Base-by-base conservation (phyloP, 2,888 invertebrate species). In the Tolmerus cingulatus region DNA sequence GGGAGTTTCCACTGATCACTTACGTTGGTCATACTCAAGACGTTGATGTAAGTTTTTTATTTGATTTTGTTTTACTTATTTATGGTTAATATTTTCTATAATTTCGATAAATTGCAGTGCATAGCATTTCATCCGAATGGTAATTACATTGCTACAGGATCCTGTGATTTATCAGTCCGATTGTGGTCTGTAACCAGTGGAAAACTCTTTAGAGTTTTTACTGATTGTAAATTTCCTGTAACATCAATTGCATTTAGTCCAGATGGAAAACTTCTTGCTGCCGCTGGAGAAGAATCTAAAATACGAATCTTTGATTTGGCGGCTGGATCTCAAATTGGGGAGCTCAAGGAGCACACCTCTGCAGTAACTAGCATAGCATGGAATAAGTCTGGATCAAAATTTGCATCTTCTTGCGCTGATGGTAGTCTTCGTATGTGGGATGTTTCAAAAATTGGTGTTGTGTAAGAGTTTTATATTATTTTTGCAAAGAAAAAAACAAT, bases 51-150 rank as follows among this genome's bases (percentile, higher is more conserved):
- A 93, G 94, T 93, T 66, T 57, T 66, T 37, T n/a, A n/a, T n/a
- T 43, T 14, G 1, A 14, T 46, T 14, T 46, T 14, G 30, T 30
- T 46, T 46, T 40, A 7, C 43, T 40, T 40, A 40, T 40, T 9
- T 7, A 12, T 40, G 7, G 9, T 12, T 46, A 46, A 46, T 46
- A 81, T 76, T 51, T 40, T 87, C n/a, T 79, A 43, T 74, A 82
- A 84, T 30, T 46, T 74, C 87, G n/a, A n/a, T 78, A 16, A n/a
- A 55, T 87, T 66, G 0, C 86, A 93, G 92, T 91, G 92, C 86
- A 88, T 93, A n/a, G 95, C 96, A 90, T 98, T 98, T 93, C 98
- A 98, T 93, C 97, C 98, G 0, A 98, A 98, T 92, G 96, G 96
- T 89, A 95, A 96, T 90, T 98, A 98, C 92, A 91, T 98, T 89